A percentile compares a stretch with the other conserved stretches of the same genome.
Evolutionary conservation across 2,797 vertebrate species (phyloP).

Genomic region (Lithobates pipiens): DNA sequence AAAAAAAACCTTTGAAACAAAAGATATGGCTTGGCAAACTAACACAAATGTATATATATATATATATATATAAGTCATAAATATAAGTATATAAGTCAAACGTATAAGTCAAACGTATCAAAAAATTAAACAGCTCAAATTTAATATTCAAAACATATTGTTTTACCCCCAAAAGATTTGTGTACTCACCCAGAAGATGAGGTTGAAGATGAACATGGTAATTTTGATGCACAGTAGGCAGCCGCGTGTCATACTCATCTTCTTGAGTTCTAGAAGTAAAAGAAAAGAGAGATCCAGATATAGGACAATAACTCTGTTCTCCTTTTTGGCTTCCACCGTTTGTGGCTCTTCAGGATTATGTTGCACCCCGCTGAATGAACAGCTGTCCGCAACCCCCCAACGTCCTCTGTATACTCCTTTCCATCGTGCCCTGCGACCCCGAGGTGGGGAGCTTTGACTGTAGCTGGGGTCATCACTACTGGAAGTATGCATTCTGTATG

Average conservation of each 20-base stretch:
- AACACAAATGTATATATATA: too few species aligned
- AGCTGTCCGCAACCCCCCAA: slow-evolving; percentile 56
- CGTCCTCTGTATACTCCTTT: slow-evolving; percentile 55
- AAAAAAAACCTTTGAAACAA: too few species aligned
- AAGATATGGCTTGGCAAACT: too few species aligned
- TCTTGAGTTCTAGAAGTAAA: slow-evolving; percentile 67
- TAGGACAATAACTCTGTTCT: slow-evolving; percentile 57
- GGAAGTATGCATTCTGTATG: slow-evolving; percentile 50
- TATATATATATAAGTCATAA: too few species aligned
- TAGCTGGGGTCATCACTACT: slow-evolving; percentile 57
- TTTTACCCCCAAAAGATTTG: too few species aligned
- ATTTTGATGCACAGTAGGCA: slow-evolving; percentile 87
- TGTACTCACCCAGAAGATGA: slow-evolving; percentile 87
- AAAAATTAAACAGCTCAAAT: too few species aligned
- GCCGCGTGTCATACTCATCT: slow-evolving; percentile 76
- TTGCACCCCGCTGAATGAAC: slow-evolving; percentile 57
- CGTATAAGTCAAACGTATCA: too few species aligned
- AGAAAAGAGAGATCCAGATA: slow-evolving; percentile 56
- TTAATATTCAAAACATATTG: background rate
- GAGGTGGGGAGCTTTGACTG: slow-evolving; percentile 56
- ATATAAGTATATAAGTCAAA: too few species aligned
- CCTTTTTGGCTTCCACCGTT: slow-evolving; percentile 39
- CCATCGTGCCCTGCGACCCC: slow-evolving; percentile 45
- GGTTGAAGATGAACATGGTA: slow-evolving; percentile 88
- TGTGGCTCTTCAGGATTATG: slow-evolving; percentile 43